Percentiles rank a stretch among this genome's conserved stretches.
Evolutionary conservation across 2,888 invertebrate species (phyloP).

Genomic region (Xestia sexstrigata): DNA sequence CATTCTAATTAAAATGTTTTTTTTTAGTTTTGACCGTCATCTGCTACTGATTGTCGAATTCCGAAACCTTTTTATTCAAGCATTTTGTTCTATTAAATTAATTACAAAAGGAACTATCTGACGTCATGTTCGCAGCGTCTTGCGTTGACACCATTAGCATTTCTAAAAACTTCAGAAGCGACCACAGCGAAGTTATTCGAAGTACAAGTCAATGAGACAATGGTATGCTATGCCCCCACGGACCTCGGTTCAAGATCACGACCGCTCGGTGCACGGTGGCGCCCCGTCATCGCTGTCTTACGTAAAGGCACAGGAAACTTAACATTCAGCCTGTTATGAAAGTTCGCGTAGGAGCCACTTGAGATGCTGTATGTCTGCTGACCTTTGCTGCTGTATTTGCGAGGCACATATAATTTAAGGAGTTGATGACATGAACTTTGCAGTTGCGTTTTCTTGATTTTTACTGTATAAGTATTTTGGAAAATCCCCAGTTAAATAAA

Average conservation of each 20-base stretch:
- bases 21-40: background rate
- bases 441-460: background rate
- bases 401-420: conserved; percentile 5
- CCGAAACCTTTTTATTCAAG: background rate
- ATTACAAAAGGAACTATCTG: background rate
- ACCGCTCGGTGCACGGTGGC: conserved; percentile 67
- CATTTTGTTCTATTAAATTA: background rate
- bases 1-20: background rate
- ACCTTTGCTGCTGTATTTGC: conserved; percentile 47
- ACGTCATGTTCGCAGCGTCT: background rate
- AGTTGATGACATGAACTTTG: background rate
- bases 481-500: background rate
- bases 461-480: background rate
- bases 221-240: conserved; percentile 63
- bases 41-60: background rate
- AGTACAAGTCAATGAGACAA: conserved; percentile 69
- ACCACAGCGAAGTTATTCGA: conserved; percentile 56
- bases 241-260: conserved; percentile 78
- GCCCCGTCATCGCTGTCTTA: conserved; percentile 65
- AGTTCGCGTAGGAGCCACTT: conserved; percentile 50
- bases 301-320: conserved; percentile 66
- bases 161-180: conserved; percentile 16
- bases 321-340: conserved; percentile 58
- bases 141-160: background rate
- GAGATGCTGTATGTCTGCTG: conserved; percentile 39